Evolutionary conservation across 2,797 vertebrate genomes (phyloP), one percentile per base, ranked within the genome.

Genomic region (Xyrichtys novacula): DNA sequence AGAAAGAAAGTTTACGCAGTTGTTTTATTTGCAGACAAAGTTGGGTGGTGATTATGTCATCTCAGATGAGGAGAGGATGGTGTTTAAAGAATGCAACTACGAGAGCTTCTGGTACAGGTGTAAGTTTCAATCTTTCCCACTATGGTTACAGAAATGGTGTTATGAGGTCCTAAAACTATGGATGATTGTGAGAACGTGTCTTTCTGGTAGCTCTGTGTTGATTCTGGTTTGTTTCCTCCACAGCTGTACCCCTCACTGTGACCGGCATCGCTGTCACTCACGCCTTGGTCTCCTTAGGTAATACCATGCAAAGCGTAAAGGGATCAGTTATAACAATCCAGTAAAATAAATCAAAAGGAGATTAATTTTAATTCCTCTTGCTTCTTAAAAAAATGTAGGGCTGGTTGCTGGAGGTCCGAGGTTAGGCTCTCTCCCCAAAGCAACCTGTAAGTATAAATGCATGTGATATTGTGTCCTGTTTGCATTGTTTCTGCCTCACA

Each of bases 41-140:
- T 1, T 94, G 60, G 90, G 88, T n/a, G 38, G 75, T 34, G 79
- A 90, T 44, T 97, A 98, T 49, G 53, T 94, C 71, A 95, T 93
- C 0, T 97, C 96, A 17, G 96, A 97, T 2, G 96, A 97, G 8
- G 97, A 99, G 91, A 94, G 29, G 76, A 90, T 74, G 53, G 85
- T 97, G 43, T 92, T 98, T 0, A 90, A 32, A 66, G 95, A 98
- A 78, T 99, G 97, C 83, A 93, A 80, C 64, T 3, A 42, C 0
- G 94, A 94, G 78, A 93, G 91, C 65, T 92, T 93, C 50, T 86
- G 81, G 74, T 93, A 90, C 79, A 91, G 93, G 63, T 90, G 93
- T 93, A 88, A 91, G 93, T 93, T 12, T 29, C 23, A 12, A 44
- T 26, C 20, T 28, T 8, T 1, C 46, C 28, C n/a, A 2, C 4